phyloP scores from a whole-genome alignment of 1,140 invertebrate genomes.

The Aphaenogaster rudis region DNA sequence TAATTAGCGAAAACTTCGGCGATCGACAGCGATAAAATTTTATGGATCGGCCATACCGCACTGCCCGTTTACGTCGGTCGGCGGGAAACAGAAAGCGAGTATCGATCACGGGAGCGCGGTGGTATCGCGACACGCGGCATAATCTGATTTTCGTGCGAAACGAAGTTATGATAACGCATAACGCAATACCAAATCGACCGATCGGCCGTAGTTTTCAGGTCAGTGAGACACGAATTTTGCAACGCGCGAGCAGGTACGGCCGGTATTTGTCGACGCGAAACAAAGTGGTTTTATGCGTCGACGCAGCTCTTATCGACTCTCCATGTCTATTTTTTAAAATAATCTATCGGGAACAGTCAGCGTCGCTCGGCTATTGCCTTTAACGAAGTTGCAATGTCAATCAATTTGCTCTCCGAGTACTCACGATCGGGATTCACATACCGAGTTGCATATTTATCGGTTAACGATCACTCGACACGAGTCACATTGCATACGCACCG shows the following conservation, averaged over 20 bases:
- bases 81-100: conserved; percentile 27
- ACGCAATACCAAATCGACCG: not conserved
- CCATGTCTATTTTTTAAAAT: conserved; percentile 40
- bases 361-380: conserved; percentile 16
- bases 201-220: conserved; percentile 36
- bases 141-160: conserved; percentile 38
- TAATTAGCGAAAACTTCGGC: conserved; percentile 62
- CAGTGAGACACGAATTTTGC: conserved; percentile 38
- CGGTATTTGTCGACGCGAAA: conserved; percentile 43
- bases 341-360: conserved; percentile 17
- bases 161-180: conserved; percentile 48
- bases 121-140: conserved; percentile 27
- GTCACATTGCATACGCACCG: conserved; percentile 42
- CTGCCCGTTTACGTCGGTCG: not conserved
- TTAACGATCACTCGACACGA: conserved; percentile 45
- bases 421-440: conserved; percentile 31
- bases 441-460: conserved; percentile 46
- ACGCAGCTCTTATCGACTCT: conserved; percentile 41
- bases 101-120: conserved; percentile 14
- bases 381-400: conserved; percentile 56
- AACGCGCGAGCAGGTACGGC: conserved; percentile 13
- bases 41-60: not conserved
- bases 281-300: conserved; percentile 37
- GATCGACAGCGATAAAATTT: conserved; percentile 45
- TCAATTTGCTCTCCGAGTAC: conserved; percentile 43